Conservation (phyloP, 2,888 invertebrate genomes). For the Kuschelorhynchus macadamiae region DNA sequence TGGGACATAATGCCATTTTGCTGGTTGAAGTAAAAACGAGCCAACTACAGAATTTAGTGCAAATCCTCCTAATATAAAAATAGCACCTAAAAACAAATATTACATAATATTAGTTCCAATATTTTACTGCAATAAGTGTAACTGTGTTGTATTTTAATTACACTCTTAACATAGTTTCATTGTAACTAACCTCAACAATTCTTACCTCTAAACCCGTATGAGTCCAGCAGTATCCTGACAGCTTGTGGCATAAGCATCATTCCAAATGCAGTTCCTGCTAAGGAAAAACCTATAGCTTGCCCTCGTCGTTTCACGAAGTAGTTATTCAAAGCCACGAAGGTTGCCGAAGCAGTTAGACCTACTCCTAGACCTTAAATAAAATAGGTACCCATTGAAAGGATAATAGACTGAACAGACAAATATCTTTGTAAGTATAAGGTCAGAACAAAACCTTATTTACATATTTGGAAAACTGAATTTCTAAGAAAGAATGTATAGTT, state of each 20-base stretch:
- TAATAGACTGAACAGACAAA: too few relatives aligned
- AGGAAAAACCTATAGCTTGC: slow-evolving; percentile 84
- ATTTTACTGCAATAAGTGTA: too few relatives aligned
- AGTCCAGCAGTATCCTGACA: slow-evolving; percentile 75
- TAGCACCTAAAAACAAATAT: slow-evolving; percentile 68
- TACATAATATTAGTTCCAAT: too few relatives aligned
- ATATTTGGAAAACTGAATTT: too few relatives aligned
- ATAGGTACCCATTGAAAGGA: too few relatives aligned
- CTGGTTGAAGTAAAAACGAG: slow-evolving; percentile 78
- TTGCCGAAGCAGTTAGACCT: slow-evolving; percentile 82
- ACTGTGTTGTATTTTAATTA: too few relatives aligned
- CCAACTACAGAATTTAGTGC: slow-evolving; percentile 80
- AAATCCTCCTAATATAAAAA: slow-evolving; percentile 77
- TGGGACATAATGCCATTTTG: slow-evolving; percentile 79
- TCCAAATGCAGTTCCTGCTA: slow-evolving; percentile 85
- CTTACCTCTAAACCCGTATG: slow-evolving; percentile 74
- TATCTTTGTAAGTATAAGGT: too few relatives aligned
- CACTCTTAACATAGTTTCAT: too few relatives aligned
- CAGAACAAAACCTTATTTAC: too few relatives aligned
- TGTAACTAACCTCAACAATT: too few relatives aligned
- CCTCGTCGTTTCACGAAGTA: slow-evolving; percentile 84
- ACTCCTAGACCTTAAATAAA: slow-evolving; percentile 78
- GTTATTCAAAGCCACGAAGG: slow-evolving; percentile 84
- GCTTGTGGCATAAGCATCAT: slow-evolving; percentile 86
- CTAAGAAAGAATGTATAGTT: too few relatives aligned